Percentiles rank a stretch among this genome's conserved stretches.
phyloP scores from a whole-genome alignment of 2,113 vertebrate species.

The Sinocyclocheilus grahami region DNA sequence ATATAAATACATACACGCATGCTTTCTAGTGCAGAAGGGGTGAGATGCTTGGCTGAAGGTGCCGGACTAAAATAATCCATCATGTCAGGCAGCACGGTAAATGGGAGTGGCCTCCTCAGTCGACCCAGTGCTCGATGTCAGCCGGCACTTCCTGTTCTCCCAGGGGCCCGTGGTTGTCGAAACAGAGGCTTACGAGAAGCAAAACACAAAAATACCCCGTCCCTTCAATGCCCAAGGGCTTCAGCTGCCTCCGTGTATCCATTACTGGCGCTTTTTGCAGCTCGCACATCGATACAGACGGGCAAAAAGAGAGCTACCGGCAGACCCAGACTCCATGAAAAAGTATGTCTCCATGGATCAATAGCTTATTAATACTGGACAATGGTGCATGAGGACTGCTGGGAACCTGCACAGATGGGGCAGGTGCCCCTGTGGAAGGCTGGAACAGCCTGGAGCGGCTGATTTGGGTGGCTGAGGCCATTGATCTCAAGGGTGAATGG shows the following conservation, averaged over 20 bases:
- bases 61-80: conserved; percentile 75
- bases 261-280: conserved; percentile 76
- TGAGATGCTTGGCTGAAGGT: conserved; percentile 73
- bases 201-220: conserved; percentile 63
- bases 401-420: conserved; percentile 39
- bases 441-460: not conserved
- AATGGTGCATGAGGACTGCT: conserved; percentile 53
- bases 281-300: conserved; percentile 73
- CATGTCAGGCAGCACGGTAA: conserved; percentile 70
- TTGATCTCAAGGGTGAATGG: conserved; percentile 26
- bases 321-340: conserved; percentile 72
- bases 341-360: conserved; percentile 75
- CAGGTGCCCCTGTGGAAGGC: conserved; percentile 17
- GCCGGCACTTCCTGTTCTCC: conserved; percentile 57
- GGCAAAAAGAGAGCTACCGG: conserved; percentile 59
- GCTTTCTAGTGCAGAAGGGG: conserved; percentile 67
- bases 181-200: conserved; percentile 66
- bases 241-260: conserved; percentile 73
- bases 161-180: conserved; percentile 64
- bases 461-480: conserved; percentile 2
- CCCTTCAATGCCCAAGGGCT: conserved; percentile 66
- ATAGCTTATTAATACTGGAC: conserved; percentile 79
- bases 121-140: conserved; percentile 64
- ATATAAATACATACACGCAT: conserved; percentile 73
- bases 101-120: conserved; percentile 68